Conservation (phyloP, 2,797 vertebrate species). For the Catharus ustulatus region DNA sequence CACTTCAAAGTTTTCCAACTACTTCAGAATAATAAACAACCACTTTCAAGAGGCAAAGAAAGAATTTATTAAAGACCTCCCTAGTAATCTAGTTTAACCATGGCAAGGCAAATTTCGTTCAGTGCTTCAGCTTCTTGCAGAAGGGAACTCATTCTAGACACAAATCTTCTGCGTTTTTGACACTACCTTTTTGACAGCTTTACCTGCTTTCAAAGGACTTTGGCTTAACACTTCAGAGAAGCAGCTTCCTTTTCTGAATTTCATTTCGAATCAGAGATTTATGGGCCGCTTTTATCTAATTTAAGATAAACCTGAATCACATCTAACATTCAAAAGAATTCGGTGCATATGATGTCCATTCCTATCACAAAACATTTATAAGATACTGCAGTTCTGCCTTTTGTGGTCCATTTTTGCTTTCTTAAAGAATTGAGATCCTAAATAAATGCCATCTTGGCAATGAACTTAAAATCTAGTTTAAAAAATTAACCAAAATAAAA, state of each 20-base stretch:
- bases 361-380: background rate
- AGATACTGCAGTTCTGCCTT: background rate
- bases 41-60: background rate
- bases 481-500: background rate
- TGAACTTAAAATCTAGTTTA: background rate
- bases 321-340: background rate
- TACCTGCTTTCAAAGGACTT: background rate
- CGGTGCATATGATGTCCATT: background rate
- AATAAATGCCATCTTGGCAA: background rate
- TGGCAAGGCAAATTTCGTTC: background rate
- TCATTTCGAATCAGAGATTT: background rate
- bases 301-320: background rate
- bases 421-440: background rate
- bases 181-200: background rate
- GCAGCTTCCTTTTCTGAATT: background rate
- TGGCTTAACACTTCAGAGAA: background rate
- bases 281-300: background rate
- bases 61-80: background rate
- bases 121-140: accelerated
- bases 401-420: background rate
- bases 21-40: background rate
- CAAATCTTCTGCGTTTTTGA: background rate
- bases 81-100: background rate
- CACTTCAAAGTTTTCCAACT: background rate
- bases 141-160: background rate